phyloP scores from a whole-genome alignment of 1,140 invertebrate genomes.

The Lepidotrigona ventralis region DNA sequence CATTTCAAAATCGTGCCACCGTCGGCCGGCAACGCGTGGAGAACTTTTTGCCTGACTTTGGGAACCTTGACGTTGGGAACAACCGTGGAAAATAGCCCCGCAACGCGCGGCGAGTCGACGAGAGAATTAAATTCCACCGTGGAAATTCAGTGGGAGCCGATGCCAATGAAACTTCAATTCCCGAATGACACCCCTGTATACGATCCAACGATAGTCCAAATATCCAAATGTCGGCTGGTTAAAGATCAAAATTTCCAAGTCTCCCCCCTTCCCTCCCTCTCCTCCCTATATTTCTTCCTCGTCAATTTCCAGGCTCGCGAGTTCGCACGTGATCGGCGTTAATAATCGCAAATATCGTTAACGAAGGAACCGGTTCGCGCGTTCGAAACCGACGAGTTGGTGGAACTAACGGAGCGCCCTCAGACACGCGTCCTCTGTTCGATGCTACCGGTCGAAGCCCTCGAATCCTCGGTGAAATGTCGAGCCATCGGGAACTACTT shows the following conservation, averaged over 20 bases:
- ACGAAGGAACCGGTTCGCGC: conserved; percentile 11
- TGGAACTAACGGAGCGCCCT: too few relatives aligned
- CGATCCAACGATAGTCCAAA: too few relatives aligned
- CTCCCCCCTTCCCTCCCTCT: neutral
- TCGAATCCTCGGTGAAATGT: neutral
- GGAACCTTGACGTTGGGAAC: neutral
- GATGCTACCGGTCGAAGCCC: neutral
- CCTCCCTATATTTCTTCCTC: neutral
- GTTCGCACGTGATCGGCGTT: neutral
- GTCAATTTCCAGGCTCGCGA: neutral
- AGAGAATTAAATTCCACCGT: neutral
- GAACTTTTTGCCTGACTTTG: neutral
- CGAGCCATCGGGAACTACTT: neutral
- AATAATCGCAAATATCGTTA: neutral
- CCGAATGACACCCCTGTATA: neutral
- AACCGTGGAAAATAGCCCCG: neutral
- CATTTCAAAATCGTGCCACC: conserved; percentile 68
- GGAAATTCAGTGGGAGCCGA: neutral
- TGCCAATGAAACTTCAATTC: neutral
- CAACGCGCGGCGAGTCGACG: neutral
- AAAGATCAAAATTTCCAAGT: neutral
- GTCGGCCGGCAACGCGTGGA: neutral
- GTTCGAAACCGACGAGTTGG: neutral
- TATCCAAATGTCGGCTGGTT: neutral
- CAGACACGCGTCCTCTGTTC: neutral